These are phyloP conservation scores for Ptiloglossa arizonensis DNA, from an alignment of 1,140 invertebrate species.

Conservation along the genomic window DNA sequence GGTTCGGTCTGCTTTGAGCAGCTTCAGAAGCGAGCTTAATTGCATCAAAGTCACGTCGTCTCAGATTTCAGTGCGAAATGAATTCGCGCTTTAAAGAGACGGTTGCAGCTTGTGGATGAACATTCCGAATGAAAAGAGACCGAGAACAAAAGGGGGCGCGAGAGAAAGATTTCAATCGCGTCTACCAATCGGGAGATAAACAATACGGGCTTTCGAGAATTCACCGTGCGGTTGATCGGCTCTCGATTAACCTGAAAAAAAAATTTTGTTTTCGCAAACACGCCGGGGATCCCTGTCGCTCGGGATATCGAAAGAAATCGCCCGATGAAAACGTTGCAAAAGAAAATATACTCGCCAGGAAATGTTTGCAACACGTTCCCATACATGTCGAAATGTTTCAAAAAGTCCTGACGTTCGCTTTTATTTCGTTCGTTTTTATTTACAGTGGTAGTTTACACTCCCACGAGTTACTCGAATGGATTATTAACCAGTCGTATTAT, in stretches of 20 bases:
- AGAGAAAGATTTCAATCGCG: conserved; percentile 75
- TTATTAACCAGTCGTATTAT: no score
- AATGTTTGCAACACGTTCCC: neutral
- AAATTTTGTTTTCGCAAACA: conserved; percentile 63
- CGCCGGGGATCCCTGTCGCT: conserved; percentile 12
- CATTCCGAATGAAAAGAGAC: conserved; percentile 59
- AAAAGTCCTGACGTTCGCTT: neutral
- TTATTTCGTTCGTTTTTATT: no score
- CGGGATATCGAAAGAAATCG: conserved; percentile 35
- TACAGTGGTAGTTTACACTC: no score
- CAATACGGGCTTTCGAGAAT: conserved; percentile 71
- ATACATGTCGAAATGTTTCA: neutral
- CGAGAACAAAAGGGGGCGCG: conserved; percentile 55
- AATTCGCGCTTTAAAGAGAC: conserved; percentile 55
- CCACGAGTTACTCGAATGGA: no score
- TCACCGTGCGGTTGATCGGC: conserved; percentile 72
- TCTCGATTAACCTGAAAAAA: conserved; percentile 74
- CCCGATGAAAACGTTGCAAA: conserved; percentile 22
- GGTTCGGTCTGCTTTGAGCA: neutral
- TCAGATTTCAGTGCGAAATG: conserved; percentile 15
- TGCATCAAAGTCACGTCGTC: conserved; percentile 27
- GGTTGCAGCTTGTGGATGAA: conserved; percentile 59
- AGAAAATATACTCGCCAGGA: neutral
- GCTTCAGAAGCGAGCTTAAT: conserved; percentile 22
- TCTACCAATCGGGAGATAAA: conserved; percentile 71